Conservation (phyloP, 2,888 invertebrate genomes). For the Heliothis peltigera region DNA sequence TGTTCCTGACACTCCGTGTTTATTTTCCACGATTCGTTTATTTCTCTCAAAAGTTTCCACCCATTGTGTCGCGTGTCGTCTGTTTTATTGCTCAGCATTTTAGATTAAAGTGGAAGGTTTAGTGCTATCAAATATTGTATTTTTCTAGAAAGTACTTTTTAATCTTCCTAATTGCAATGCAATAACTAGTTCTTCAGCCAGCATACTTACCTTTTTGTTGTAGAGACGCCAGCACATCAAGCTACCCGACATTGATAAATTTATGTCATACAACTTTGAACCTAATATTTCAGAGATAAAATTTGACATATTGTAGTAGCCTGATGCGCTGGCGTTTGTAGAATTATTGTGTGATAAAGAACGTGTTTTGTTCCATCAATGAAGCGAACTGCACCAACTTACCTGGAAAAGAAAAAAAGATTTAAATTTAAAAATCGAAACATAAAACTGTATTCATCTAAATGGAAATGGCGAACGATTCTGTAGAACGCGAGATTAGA, state of each 20-base stretch:
- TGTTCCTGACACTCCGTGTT: slow-evolving; percentile 71
- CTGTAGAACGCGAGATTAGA: slow-evolving; percentile 16
- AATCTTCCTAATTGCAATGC: background rate
- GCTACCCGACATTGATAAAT: too few relatives aligned
- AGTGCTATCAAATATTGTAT: slow-evolving; percentile 17
- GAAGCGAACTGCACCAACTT: slow-evolving; percentile 29
- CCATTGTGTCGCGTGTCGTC: slow-evolving; percentile 63
- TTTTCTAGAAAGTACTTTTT: background rate
- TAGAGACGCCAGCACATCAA: too few relatives aligned
- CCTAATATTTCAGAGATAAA: too few relatives aligned
- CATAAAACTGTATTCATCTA: slow-evolving; percentile 18
- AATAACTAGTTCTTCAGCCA: background rate
- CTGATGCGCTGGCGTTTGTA: too few relatives aligned
- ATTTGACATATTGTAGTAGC: too few relatives aligned
- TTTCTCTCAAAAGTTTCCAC: slow-evolving; percentile 73
- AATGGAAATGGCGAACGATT: slow-evolving; percentile 37
- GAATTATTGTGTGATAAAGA: slow-evolving; percentile 12
- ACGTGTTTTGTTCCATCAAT: slow-evolving; percentile 4
- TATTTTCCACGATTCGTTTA: slow-evolving; percentile 70
- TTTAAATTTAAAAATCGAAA: slow-evolving; percentile 30
- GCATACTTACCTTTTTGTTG: too few relatives aligned
- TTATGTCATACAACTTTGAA: too few relatives aligned
- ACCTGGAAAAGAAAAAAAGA: slow-evolving; percentile 55
- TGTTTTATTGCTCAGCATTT: slow-evolving; percentile 30
- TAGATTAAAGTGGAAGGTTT: slow-evolving; percentile 31